Conservation (phyloP, 2,797 vertebrate genomes). For the Cottoperca gobio region DNA sequence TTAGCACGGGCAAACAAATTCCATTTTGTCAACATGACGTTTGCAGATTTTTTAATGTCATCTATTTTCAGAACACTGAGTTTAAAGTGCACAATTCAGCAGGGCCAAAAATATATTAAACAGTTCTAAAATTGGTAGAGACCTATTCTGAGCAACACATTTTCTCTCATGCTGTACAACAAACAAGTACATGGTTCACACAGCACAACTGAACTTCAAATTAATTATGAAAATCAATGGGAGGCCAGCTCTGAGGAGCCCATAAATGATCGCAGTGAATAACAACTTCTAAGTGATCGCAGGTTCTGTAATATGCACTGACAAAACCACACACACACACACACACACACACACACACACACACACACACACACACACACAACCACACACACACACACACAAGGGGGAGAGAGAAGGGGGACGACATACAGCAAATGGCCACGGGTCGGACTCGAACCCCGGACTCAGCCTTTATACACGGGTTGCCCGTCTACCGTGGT, state of each 20-base stretch:
- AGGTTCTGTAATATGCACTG: neutral
- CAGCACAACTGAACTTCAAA: slow-evolving; percentile 14
- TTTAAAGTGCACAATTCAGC: slow-evolving; percentile 34
- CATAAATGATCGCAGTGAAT: slow-evolving; percentile 11
- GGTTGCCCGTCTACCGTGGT: no score
- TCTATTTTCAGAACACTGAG: slow-evolving; percentile 49
- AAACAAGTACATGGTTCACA: slow-evolving; percentile 18
- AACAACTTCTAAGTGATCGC: neutral
- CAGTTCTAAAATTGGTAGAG: slow-evolving; percentile 34
- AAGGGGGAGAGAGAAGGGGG: no score
- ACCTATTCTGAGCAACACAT: slow-evolving; percentile 47
- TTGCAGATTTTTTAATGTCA: slow-evolving; percentile 14
- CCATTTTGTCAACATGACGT: slow-evolving; percentile 39
- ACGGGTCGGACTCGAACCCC: no score
- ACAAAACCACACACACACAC: no score
- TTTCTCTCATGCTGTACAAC: slow-evolving; percentile 7
- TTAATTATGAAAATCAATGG: slow-evolving; percentile 34
- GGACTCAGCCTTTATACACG: no score
- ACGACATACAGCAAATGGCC: no score
- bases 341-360: no score
- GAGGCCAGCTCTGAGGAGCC: neutral
- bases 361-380: no score
- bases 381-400: no score
- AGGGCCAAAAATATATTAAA: slow-evolving; percentile 50
- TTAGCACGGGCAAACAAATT: slow-evolving; percentile 29